Evolutionary conservation across 2,113 vertebrate species (phyloP).

Genomic region (Oplegnathus fasciatus): DNA sequence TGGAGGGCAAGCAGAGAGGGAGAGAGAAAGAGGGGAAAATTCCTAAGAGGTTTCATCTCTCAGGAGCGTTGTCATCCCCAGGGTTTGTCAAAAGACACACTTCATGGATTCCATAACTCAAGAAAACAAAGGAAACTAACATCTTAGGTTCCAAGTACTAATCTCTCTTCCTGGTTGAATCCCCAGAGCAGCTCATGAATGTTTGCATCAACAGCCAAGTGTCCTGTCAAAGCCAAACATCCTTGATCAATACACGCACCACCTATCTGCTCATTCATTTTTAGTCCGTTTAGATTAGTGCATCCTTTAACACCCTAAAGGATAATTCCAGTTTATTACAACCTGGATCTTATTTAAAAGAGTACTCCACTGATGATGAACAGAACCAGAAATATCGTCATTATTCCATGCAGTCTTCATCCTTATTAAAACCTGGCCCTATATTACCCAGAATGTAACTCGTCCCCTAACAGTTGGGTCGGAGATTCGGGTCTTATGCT

Average conservation of each 20-base stretch:
- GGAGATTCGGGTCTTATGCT: background rate
- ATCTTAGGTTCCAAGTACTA: background rate
- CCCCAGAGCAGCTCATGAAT: slow-evolving; percentile 14
- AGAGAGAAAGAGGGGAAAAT: slow-evolving; percentile 11
- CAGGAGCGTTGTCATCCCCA: slow-evolving; percentile 47
- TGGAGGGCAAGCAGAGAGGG: slow-evolving; percentile 27
- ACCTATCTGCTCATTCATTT: background rate
- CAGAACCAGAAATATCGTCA: no score
- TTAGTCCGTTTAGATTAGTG: background rate
- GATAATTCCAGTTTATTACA: background rate
- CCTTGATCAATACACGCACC: background rate
- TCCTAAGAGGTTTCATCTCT: slow-evolving; percentile 47
- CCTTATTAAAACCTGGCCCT: no score
- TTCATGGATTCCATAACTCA: slow-evolving; percentile 29
- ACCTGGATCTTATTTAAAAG: no score
- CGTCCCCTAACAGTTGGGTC: no score
- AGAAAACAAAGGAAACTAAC: slow-evolving; percentile 28
- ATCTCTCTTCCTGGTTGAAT: slow-evolving; percentile 4
- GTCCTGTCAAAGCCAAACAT: slow-evolving; percentile 9
- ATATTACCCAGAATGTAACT: background rate
- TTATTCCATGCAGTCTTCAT: no score
- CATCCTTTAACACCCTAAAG: background rate
- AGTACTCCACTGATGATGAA: no score
- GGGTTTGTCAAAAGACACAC: slow-evolving; percentile 35
- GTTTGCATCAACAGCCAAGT: slow-evolving; percentile 14